Evolutionary conservation across 2,797 vertebrate species (phyloP).

Genomic region (Periparus ater): DNA sequence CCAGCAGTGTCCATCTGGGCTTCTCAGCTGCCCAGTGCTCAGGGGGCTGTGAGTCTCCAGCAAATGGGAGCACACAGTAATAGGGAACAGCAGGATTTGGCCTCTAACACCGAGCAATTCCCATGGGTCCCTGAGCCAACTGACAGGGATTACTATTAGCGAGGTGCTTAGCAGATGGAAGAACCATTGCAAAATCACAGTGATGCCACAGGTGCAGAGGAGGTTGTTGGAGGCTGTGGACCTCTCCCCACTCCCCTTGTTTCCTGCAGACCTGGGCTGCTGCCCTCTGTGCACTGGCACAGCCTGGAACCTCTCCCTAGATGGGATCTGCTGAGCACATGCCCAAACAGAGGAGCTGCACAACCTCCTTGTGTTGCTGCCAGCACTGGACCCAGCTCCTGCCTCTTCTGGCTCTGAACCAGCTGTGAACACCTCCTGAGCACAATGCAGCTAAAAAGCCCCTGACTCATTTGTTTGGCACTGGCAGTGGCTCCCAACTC

Average conservation of each 20-base stretch:
- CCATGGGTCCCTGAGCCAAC: background rate
- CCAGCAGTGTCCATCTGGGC: background rate
- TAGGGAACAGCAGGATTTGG: conserved; percentile 14
- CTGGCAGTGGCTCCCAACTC: background rate
- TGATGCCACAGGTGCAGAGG: background rate
- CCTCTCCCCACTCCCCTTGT: fast-evolving
- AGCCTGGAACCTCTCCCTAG: background rate
- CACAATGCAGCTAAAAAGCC: fast-evolving
- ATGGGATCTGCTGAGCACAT: background rate
- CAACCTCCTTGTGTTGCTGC: background rate
- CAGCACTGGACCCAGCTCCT: background rate
- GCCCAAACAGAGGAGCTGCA: background rate
- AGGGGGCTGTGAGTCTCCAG: background rate
- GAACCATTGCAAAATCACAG: background rate
- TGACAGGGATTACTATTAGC: conserved; percentile 6
- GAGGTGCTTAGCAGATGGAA: conserved; percentile 32
- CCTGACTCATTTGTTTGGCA: background rate
- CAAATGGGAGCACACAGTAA: background rate
- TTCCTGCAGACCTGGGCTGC: background rate
- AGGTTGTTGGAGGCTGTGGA: background rate
- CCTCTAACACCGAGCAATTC: background rate
- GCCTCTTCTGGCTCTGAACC: background rate
- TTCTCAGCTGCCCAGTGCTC: background rate
- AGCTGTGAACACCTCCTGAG: background rate
- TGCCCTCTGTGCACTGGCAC: background rate